Percentiles rank a stretch among this genome's conserved stretches.
Conservation (phyloP, 2,888 invertebrate genomes). For the Autographa gamma region DNA sequence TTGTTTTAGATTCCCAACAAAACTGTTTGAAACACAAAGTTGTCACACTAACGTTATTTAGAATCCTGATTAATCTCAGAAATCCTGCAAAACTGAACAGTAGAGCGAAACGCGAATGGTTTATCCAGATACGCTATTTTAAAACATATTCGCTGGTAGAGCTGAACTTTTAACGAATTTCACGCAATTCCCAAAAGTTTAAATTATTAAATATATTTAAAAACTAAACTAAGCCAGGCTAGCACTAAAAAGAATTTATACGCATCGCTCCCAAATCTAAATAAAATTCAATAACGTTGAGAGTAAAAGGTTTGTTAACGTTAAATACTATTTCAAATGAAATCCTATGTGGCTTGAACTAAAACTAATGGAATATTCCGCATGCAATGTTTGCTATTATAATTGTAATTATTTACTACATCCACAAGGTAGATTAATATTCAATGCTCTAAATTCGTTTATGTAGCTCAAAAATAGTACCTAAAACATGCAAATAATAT, state of each 20-base stretch:
- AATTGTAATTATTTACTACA: neutral
- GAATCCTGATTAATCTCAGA: neutral
- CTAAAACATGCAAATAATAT: neutral
- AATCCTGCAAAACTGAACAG: neutral
- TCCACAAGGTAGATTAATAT: neutral
- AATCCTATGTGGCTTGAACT: neutral
- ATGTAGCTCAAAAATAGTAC: neutral
- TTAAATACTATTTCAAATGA: neutral
- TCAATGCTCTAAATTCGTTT: neutral
- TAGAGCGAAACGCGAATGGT: neutral
- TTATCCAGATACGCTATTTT: neutral
- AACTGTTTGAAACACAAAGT: conserved; percentile 8
- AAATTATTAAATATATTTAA: neutral
- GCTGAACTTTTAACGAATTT: conserved; percentile 1
- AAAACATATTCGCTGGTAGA: neutral
- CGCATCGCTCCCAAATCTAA: neutral
- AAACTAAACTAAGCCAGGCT: neutral
- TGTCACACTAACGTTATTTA: conserved; percentile 2
- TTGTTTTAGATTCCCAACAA: neutral
- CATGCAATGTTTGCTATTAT: neutral
- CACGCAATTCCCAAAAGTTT: neutral
- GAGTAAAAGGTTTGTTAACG: neutral
- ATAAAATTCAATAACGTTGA: neutral
- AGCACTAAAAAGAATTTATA: neutral
- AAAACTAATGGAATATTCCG: neutral